phyloP scores from a whole-genome alignment of 2,113 vertebrate genomes.

The Poecilia latipinna region DNA sequence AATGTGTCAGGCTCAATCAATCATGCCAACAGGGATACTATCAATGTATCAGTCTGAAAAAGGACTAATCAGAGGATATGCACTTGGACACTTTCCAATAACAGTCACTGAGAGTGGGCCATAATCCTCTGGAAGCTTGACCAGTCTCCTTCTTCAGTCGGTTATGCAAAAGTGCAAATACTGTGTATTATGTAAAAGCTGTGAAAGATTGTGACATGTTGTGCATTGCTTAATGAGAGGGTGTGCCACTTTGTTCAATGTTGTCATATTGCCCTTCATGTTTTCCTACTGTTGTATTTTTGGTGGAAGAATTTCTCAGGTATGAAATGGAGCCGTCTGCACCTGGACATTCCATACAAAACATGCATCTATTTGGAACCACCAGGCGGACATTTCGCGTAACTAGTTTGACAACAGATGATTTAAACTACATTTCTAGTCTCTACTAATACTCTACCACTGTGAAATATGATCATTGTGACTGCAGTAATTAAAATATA shows the following conservation, averaged over 20 bases:
- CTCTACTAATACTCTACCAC: too few relatives aligned
- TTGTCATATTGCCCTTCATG: too few relatives aligned
- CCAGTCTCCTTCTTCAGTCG: slow-evolving; percentile 40
- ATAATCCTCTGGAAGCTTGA: slow-evolving; percentile 56
- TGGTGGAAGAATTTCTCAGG: too few relatives aligned
- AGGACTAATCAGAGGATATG: slow-evolving; percentile 68
- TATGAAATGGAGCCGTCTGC: too few relatives aligned
- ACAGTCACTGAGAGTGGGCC: slow-evolving; percentile 53
- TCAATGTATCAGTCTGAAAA: slow-evolving; percentile 74
- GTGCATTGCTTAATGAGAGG: slow-evolving; percentile 47
- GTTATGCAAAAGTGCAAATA: slow-evolving; percentile 36
- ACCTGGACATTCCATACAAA: too few relatives aligned
- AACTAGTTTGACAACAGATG: too few relatives aligned
- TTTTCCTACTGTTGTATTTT: too few relatives aligned
- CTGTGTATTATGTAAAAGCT: slow-evolving; percentile 29
- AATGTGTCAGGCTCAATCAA: slow-evolving; percentile 81
- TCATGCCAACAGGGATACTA: slow-evolving; percentile 74
- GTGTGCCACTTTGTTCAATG: slow-evolving; percentile 24
- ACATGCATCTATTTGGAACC: too few relatives aligned
- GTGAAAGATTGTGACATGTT: slow-evolving; percentile 62
- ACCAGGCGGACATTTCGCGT: too few relatives aligned
- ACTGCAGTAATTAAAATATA: too few relatives aligned
- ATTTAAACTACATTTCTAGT: too few relatives aligned
- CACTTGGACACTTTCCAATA: slow-evolving; percentile 67
- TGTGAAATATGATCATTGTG: too few relatives aligned